Evolutionary conservation across 2,888 invertebrate genomes (phyloP), one percentile per base, ranked within the genome.

Genomic region (Alcis repandata): DNA sequence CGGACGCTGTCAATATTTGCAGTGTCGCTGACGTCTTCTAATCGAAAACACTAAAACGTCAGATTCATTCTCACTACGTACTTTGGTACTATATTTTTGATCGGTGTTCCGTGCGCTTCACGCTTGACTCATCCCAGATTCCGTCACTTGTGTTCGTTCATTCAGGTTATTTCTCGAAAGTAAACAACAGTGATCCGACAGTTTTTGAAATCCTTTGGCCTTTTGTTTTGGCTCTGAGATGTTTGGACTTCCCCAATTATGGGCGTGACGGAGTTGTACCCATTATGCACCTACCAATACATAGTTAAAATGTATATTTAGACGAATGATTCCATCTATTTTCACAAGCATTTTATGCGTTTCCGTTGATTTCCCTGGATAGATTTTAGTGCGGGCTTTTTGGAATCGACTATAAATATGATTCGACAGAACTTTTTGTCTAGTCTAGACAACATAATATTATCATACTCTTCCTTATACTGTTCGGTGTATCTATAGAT

Each of bases 1-100:
- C 43, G 54, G 52, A 19, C 49, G 58, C 61, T 76, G 81, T 84
- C 82, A 87, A 85, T 85, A 87, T 86, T 87, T 82, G 79, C 75
- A 60, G 54, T 74, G 67, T 54, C 69, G 68, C 73, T 85, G 84
- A 87, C 84, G 86, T 86, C 78, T 82, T 78, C 62, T 70, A n/a
- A 67, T 54, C 17, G 43, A 60, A 53, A 69, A 63, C 48, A 54
- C 45, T n/a, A 53, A 15, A 15, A 40, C 46, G 45, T 52, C 60
- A 59, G 27, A 41, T 46, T 48, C 9, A 52, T 56, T 48, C 32
- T 15, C 52, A 17, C 32, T 33, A 15, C 22, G 20, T 17, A 9
- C 13, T 38, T n/a, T n/a, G 38, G 1, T 43, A 43, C 19, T 20
- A 20, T 4, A 11, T 48, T 36, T 3, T 36, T 36, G 43, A n/a